Evolutionary conservation across 2,797 vertebrate species (phyloP), one percentile per base, ranked within the genome.

Genomic region (Chrosomus eos): DNA sequence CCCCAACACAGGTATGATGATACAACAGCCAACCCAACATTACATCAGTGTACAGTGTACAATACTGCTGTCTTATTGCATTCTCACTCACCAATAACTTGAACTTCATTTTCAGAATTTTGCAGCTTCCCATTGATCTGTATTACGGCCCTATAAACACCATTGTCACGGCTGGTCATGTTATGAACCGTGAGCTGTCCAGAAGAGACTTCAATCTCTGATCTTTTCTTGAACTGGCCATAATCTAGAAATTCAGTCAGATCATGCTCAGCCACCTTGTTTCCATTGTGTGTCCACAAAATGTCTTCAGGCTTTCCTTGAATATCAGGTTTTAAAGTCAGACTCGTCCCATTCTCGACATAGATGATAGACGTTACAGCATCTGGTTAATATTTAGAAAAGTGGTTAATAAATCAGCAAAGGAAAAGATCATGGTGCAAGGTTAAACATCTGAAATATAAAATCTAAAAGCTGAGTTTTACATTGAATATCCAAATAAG

Each of bases 31-130:
- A 31, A 18, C 4, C 71, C 43, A 19, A 48, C 26, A 33, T 74
- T 31, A 23, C 21, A 53, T 14, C 31, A 53, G 28, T 33, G 33
- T 36, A 75, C 71, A 51, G n/a, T n/a, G n/a, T n/a, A 14, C 48
- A 53, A 33, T 2, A 36, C 7, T 14, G 11, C 0, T 3, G 6
- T 55, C 1, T 58, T n/a, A 5, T 4, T 62, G 62, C 5, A 28
- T 64, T 64, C 18, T 28, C 36, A 87, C 92, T 83, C 85, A 95
- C 94, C 94, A 21, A 94, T 36, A 23, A 94, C 93, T 23, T 62
- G 2, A 18, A 93, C n/a, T 11, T 18, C 0, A 80, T 84, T 81
- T 0, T 0, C 0, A 1, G 23, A 77, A 0, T 0, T 5, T 4
- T 55, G 0, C 1, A 90, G 0, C 0, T 0, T 0, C 0, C 64